phyloP scores from a whole-genome alignment of 1,140 invertebrate species.

The Megalopta genalis region DNA sequence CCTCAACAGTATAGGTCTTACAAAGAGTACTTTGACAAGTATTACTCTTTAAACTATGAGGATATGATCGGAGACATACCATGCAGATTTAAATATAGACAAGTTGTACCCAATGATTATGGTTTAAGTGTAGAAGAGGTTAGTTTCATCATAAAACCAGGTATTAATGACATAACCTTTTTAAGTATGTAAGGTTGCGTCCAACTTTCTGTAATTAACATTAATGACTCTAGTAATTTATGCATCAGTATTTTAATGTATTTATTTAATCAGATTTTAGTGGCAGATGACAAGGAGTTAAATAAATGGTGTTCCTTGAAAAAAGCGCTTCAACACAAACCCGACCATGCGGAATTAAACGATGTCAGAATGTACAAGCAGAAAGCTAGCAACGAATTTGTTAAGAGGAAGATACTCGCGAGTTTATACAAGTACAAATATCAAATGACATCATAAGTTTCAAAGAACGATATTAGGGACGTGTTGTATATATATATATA shows the following conservation, averaged over 20 bases:
- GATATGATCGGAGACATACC: conserved; percentile 95
- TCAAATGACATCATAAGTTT: background rate
- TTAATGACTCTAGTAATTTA: too few relatives aligned
- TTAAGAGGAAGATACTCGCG: conserved; percentile 92
- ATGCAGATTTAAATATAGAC: conserved; percentile 95
- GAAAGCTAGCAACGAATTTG: conserved; percentile 86
- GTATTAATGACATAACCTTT: too few relatives aligned
- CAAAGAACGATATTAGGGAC: background rate
- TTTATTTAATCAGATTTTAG: conserved; percentile 85
- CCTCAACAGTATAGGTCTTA: conserved; percentile 87
- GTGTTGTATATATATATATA: conserved; percentile 21
- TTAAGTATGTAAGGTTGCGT: too few relatives aligned
- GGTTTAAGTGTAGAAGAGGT: conserved; percentile 95
- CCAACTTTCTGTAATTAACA: too few relatives aligned
- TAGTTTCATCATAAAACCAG: conserved; percentile 4
- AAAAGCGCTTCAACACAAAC: conserved; percentile 90
- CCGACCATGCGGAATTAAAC: conserved; percentile 88
- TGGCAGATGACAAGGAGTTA: conserved; percentile 94
- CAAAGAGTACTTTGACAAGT: conserved; percentile 95
- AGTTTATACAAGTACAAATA: conserved; percentile 85
- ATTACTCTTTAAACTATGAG: conserved; percentile 96
- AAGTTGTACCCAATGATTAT: conserved; percentile 93
- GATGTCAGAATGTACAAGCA: conserved; percentile 89
- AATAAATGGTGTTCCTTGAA: conserved; percentile 97
- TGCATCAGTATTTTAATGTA: conserved; percentile 13